These are phyloP conservation scores for Spongilla lacustris DNA, from an alignment of 37 sponge, comb jelly and placozoan species.

Conservation along the genomic window DNA sequence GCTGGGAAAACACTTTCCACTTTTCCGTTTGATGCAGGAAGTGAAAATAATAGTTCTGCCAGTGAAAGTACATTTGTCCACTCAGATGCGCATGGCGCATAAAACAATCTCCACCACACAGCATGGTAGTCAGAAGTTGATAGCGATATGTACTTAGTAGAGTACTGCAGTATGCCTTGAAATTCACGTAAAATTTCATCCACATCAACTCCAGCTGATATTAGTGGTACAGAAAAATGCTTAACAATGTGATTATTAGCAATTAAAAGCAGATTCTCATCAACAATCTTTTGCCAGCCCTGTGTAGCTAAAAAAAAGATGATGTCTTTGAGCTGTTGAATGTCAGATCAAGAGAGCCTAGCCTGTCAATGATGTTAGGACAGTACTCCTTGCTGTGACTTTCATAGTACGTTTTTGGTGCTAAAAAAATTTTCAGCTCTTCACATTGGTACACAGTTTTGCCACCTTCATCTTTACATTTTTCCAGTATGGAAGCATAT, in stretches of 20 bases:
- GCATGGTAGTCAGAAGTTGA: slow-evolving; percentile 48
- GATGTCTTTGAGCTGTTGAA: slow-evolving; percentile 57
- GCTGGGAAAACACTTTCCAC: slow-evolving; percentile 49
- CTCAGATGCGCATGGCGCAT: slow-evolving; percentile 53
- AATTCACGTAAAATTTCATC: slow-evolving; percentile 51
- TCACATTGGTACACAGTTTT: slow-evolving; percentile 49
- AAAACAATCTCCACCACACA: slow-evolving; percentile 68
- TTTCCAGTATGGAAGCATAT: slow-evolving; percentile 59
- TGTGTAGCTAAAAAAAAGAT: slow-evolving; percentile 62
- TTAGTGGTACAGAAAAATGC: slow-evolving; percentile 45
- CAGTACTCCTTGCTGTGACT: slow-evolving; percentile 55
- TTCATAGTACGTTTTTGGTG: slow-evolving; percentile 32
- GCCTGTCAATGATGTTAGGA: slow-evolving; percentile 42
- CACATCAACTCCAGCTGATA: slow-evolving; percentile 37
- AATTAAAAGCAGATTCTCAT: slow-evolving; percentile 42
- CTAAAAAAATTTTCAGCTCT: slow-evolving; percentile 33
- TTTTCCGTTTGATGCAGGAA: slow-evolving; percentile 64
- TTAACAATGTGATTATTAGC: slow-evolving; percentile 53
- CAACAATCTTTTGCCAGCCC: slow-evolving; percentile 63
- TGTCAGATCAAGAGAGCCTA: slow-evolving; percentile 71
- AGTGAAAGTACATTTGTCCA: slow-evolving; percentile 52
- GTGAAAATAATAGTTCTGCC: slow-evolving; percentile 51
- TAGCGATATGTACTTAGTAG: slow-evolving; percentile 43
- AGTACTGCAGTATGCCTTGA: slow-evolving; percentile 50
- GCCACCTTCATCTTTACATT: slow-evolving; percentile 43